phyloP scores from a whole-genome alignment of 2,797 vertebrate species.

The Buceros bicornis region DNA sequence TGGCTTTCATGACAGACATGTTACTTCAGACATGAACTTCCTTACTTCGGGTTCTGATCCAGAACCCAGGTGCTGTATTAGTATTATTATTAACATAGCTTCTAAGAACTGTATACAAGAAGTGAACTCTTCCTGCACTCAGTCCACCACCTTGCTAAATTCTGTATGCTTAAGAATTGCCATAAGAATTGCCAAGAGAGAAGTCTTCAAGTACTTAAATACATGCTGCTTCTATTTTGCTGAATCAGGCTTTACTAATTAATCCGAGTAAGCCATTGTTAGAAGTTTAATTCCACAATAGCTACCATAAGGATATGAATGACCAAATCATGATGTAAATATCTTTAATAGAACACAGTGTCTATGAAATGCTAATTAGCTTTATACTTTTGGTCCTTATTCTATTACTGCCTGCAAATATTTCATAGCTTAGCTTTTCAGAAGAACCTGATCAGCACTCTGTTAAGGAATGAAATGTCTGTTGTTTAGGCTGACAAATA shows the following conservation, averaged over 20 bases:
- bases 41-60: neutral
- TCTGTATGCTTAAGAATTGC: neutral
- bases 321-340: neutral
- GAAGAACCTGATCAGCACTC: neutral
- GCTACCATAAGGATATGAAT: neutral
- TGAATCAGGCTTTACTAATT: neutral
- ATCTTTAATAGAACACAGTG: neutral
- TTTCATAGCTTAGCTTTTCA: neutral
- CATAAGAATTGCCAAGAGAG: neutral
- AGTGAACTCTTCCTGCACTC: neutral
- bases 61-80: neutral
- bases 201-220: neutral
- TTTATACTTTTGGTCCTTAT: neutral
- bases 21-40: neutral
- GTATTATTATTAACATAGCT: neutral
- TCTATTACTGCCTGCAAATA: neutral
- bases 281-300: neutral
- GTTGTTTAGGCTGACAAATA: neutral
- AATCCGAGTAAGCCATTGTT: conserved; percentile 7
- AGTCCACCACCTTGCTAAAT: neutral
- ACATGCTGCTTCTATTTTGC: neutral
- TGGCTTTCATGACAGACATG: fast-evolving
- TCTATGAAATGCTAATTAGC: neutral
- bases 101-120: neutral
- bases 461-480: neutral